Evolutionary conservation across 2,888 invertebrate genomes (phyloP).

Genomic region (Archips crataeganus): DNA sequence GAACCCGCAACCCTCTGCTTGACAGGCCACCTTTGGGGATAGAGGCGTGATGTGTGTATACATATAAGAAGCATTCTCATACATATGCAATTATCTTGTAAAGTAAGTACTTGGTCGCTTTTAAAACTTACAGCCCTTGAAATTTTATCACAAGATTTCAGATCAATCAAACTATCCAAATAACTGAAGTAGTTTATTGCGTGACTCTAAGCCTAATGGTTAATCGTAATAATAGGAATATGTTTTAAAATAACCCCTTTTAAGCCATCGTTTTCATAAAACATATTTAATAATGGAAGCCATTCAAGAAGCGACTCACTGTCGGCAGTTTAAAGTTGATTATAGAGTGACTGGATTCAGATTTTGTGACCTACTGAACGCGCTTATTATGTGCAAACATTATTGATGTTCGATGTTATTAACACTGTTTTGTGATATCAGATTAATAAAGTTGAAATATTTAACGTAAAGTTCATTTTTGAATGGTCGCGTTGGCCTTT

Average conservation of each 20-base stretch:
- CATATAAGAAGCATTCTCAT: no score
- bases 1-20: no score
- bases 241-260: not conserved
- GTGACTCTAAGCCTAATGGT: slow-evolving; percentile 12
- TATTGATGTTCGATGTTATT: not conserved
- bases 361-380: not conserved
- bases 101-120: no score
- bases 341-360: not conserved
- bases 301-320: not conserved
- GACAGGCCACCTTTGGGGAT: no score
- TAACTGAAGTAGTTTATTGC: slow-evolving; percentile 27
- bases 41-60: no score
- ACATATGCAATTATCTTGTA: no score
- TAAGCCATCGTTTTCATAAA: not conserved
- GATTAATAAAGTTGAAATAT: not conserved
- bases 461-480: not conserved
- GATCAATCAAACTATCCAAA: slow-evolving; percentile 35
- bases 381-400: not conserved
- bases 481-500: not conserved
- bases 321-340: not conserved
- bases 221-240: not conserved
- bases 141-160: not conserved
- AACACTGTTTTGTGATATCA: not conserved
- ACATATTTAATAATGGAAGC: not conserved
- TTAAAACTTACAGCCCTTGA: no score